Evolutionary conservation across 2,113 vertebrate genomes (phyloP).

Genomic region (Argyrosomus japonicus): DNA sequence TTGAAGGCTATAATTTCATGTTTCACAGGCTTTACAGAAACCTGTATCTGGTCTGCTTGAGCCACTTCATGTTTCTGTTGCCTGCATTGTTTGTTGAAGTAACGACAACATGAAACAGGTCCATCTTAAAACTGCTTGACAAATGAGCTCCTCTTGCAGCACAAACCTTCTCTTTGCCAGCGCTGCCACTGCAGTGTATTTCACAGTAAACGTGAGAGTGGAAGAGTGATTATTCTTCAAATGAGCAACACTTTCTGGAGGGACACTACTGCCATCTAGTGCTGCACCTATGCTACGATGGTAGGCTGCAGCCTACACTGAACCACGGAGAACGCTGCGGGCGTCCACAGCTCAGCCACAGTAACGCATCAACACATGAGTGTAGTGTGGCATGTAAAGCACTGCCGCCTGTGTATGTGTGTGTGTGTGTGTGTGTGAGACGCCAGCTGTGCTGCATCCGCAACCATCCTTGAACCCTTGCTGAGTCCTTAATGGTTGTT

Average conservation of each 20-base stretch:
- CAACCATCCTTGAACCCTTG: conserved; percentile 38
- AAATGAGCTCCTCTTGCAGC: conserved; percentile 21
- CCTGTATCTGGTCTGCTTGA: not conserved
- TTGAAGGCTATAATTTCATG: not conserved
- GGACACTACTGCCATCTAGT: conserved; percentile 64
- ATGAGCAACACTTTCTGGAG: conserved; percentile 19
- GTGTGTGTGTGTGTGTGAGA: conserved; percentile 12
- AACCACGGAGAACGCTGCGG: conserved; percentile 10
- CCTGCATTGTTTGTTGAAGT: too few species aligned
- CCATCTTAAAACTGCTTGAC: not conserved
- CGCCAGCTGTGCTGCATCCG: conserved; percentile 59
- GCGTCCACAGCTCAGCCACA: conserved; percentile 33
- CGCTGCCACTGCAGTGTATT: not conserved
- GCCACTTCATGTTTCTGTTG: not conserved
- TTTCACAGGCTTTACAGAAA: not conserved
- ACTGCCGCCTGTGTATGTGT: conserved; percentile 5
- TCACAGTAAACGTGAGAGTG: conserved; percentile 6
- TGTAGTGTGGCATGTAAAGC: conserved; percentile 26
- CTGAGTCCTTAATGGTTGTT: conserved; percentile 68
- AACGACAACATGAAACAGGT: not conserved
- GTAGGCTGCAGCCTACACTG: not conserved
- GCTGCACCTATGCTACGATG: not conserved
- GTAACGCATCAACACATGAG: conserved; percentile 17
- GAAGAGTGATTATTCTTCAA: not conserved
- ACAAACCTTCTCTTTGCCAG: conserved; percentile 14